These are phyloP conservation scores for Pheosia tremula DNA, from an alignment of 2,888 invertebrate genomes.

Conservation along the genomic window DNA sequence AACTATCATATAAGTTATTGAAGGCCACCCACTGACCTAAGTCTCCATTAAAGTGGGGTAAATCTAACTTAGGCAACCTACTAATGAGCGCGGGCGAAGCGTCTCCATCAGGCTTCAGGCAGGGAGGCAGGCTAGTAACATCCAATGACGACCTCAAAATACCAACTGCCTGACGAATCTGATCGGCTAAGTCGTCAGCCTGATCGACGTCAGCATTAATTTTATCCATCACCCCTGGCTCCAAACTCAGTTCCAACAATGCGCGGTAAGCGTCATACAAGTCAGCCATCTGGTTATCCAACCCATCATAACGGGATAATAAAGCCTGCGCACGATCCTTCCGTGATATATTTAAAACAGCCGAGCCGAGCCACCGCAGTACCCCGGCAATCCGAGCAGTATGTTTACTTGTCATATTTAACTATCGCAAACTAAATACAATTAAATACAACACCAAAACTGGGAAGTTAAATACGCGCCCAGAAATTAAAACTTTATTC, in stretches of 20 bases:
- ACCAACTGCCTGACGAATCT: background rate
- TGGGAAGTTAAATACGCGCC: background rate
- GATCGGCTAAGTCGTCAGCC: background rate
- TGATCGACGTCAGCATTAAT: background rate
- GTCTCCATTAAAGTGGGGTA: background rate
- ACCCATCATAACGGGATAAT: background rate
- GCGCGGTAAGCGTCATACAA: background rate
- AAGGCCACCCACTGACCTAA: constrained; percentile 4
- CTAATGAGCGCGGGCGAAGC: background rate
- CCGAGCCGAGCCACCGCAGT: constrained; percentile 1
- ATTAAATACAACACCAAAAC: no score
- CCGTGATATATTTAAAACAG: constrained; percentile 1
- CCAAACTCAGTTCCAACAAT: background rate
- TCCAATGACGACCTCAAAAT: background rate
- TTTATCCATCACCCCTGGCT: constrained; percentile 2
- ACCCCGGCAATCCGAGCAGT: background rate
- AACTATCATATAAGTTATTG: background rate
- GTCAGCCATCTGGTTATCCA: background rate
- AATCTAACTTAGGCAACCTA: background rate
- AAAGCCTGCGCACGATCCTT: background rate
- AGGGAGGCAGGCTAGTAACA: background rate
- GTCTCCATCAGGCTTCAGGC: background rate
- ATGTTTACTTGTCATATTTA: background rate
- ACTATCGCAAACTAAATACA: background rate
- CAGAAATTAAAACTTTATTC: background rate